Evolutionary conservation across 2,113 vertebrate species (phyloP).

Genomic region (Chamaetylas fuelleborni): DNA sequence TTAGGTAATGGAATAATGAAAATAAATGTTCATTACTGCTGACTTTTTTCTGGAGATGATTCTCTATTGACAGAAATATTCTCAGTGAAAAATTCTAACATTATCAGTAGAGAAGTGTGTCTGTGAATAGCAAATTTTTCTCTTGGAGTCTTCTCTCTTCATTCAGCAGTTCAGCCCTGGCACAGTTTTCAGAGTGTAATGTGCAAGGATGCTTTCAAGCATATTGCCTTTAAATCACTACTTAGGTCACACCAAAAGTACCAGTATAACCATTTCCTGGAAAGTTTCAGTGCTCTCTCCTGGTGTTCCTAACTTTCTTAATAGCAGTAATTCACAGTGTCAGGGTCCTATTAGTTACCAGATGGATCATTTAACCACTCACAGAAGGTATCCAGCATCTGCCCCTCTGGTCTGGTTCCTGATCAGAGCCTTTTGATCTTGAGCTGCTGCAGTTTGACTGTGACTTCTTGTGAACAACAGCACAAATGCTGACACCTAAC

Average conservation of each 20-base stretch:
- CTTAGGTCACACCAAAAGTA: background rate
- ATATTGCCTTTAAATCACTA: background rate
- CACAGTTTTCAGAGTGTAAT: background rate
- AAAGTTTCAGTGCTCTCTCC: background rate
- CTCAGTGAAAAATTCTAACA: background rate
- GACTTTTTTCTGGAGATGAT: background rate
- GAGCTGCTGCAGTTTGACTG: background rate
- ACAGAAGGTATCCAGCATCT: background rate
- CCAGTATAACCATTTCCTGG: background rate
- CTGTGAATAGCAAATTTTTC: background rate
- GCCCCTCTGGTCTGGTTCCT: background rate
- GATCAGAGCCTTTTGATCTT: background rate
- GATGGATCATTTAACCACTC: background rate
- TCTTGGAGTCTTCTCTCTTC: background rate
- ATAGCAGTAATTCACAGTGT: background rate
- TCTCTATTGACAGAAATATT: background rate
- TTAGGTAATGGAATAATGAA: conserved; percentile 27
- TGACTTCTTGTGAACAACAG: background rate
- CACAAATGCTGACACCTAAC: background rate
- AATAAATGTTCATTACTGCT: background rate
- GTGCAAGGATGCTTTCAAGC: background rate
- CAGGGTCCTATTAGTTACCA: background rate
- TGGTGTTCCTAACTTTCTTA: background rate
- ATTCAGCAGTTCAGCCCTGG: background rate
- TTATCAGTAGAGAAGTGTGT: background rate